phyloP scores from a whole-genome alignment of 2,113 vertebrate species.

The Callionymus lyra region DNA sequence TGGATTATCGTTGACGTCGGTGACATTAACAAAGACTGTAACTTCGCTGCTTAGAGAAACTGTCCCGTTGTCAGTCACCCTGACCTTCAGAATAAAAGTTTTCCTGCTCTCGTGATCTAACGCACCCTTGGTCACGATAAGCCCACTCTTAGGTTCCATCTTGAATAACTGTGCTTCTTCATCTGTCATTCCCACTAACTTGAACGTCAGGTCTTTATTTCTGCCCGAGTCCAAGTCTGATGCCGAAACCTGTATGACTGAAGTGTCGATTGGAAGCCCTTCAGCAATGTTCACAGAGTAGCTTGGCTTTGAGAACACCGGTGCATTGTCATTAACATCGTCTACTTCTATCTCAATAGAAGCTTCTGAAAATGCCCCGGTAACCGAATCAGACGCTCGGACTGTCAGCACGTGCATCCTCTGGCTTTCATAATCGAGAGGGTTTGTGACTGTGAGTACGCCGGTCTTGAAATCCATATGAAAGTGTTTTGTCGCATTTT shows the following conservation, averaged over 20 bases:
- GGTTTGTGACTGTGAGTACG: constrained; percentile 77
- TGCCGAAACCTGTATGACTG: constrained; percentile 76
- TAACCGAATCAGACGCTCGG: constrained; percentile 84
- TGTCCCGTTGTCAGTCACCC: constrained; percentile 75
- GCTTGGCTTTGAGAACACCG: constrained; percentile 71
- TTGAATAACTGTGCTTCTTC: constrained; percentile 75
- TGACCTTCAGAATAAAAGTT: constrained; percentile 78
- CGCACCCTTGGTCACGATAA: constrained; percentile 74
- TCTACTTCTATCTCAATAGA: constrained; percentile 84
- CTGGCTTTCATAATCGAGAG: constrained; percentile 83
- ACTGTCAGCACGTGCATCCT: constrained; percentile 75
- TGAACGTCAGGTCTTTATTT: constrained; percentile 78
- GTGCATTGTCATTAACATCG: constrained; percentile 88
- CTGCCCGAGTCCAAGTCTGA: constrained; percentile 80
- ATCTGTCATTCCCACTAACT: constrained; percentile 71
- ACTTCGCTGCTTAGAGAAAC: constrained; percentile 75
- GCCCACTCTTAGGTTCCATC: constrained; percentile 73
- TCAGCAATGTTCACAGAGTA: constrained; percentile 70
- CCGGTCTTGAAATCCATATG: constrained; percentile 90
- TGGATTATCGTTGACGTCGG: constrained; percentile 90
- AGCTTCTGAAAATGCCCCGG: constrained; percentile 84
- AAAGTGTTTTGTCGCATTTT: constrained; percentile 77
- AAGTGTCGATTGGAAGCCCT: constrained; percentile 73
- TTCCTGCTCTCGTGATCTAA: constrained; percentile 80
- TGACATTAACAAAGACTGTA: constrained; percentile 73